These are phyloP conservation scores for Sardinella longiceps DNA, from an alignment of 2,797 vertebrate species.

Conservation along the genomic window DNA sequence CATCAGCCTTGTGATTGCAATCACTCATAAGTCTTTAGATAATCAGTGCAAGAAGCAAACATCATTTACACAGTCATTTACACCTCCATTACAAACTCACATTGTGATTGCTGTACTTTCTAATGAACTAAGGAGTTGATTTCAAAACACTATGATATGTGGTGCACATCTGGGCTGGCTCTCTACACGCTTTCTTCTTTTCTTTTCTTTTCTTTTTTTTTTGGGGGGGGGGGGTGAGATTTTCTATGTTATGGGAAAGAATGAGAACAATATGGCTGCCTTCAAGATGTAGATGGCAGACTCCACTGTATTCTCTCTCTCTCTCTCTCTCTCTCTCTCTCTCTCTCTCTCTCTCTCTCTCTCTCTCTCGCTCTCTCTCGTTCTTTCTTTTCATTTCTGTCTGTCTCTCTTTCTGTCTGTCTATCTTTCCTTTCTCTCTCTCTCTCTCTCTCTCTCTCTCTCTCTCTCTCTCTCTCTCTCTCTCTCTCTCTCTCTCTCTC, in stretches of 20 bases:
- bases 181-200: not conserved
- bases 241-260: not conserved
- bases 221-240: no score
- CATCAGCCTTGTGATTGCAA: conserved; percentile 22
- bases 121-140: conserved; percentile 16
- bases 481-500: not conserved
- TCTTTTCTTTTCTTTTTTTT: not conserved
- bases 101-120: conserved; percentile 17
- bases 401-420: not conserved
- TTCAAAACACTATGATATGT: conserved; percentile 14
- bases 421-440: not conserved
- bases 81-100: not conserved
- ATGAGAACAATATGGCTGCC: conserved; percentile 9
- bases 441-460: not conserved
- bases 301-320: not conserved
- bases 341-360: not conserved
- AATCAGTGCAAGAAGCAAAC: conserved; percentile 8
- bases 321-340: not conserved
- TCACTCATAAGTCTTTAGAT: conserved; percentile 21
- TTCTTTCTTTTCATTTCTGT: not conserved
- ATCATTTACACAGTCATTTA: conserved; percentile 13
- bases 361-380: not conserved
- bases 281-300: not conserved
- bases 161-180: not conserved
- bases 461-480: not conserved